phyloP scores from a whole-genome alignment of 2,797 vertebrate genomes.

The Manis pentadactyla region DNA sequence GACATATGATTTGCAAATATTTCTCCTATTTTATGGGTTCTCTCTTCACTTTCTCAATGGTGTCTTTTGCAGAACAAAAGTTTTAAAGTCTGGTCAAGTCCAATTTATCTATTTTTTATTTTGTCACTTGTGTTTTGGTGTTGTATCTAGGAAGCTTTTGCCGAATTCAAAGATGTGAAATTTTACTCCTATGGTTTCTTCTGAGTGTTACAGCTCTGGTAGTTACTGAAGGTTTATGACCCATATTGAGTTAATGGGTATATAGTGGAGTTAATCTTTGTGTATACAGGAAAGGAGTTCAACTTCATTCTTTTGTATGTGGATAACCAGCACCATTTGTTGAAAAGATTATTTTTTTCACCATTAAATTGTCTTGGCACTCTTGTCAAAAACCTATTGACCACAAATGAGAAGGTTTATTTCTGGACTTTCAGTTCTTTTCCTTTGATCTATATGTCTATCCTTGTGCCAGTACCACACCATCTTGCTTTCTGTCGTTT shows the following conservation, averaged over 20 bases:
- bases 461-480: not conserved
- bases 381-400: not conserved
- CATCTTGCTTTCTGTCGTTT: not conserved
- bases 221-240: not conserved
- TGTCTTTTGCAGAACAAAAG: not conserved
- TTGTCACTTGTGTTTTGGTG: not conserved
- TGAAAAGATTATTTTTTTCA: not conserved
- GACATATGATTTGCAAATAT: not conserved
- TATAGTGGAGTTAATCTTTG: not conserved
- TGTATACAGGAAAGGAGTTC: not conserved
- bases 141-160: not conserved
- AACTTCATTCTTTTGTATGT: not conserved
- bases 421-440: not conserved
- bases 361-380: not conserved
- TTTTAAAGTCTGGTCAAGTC: slow-evolving; percentile 5
- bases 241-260: not conserved
- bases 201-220: not conserved
- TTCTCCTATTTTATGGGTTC: not conserved
- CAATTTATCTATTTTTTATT: not conserved
- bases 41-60: not conserved
- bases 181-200: not conserved
- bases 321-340: not conserved
- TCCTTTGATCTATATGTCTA: not conserved
- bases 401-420: not conserved
- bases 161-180: not conserved